Evolutionary conservation across 2,797 vertebrate genomes (phyloP), one percentile per base, ranked within the genome.

Genomic region (Syngnathus acus): DNA sequence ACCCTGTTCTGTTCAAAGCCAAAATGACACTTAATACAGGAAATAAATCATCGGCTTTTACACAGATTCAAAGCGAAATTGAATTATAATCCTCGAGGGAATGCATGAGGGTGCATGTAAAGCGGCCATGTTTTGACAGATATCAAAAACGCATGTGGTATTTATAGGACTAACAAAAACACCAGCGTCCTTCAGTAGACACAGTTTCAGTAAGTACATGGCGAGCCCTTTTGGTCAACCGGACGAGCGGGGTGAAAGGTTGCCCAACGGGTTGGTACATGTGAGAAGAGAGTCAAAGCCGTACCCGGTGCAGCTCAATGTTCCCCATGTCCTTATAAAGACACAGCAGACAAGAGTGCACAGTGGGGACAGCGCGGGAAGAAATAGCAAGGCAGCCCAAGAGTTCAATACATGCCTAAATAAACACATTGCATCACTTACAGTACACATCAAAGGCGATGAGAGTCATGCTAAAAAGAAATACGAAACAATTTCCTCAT

Each of bases 271-370:
- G 82, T 79, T 79, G 76, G 80, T 79, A 72, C 70, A 79, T 70
- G 62, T 71, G 59, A 73, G 19, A 47, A 64, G 83, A 73, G 78
- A 71, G 85, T 82, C 72, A 47, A 57, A 69, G 68, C 78, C 77
- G 54, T 67, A 77, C 80, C 80, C 76, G 67, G 79, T 50, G 64
- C 78, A 83, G 65, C 68, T 9, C 59, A 71, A 74, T 75, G 68
- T 78, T 40, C 67, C 69, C 81, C 70, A 83, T 84, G 75, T 67
- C 86, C 87, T 79, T 89, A 88, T 88, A 87, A 84, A 88, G 84
- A 80, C 61, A 78, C 26, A 77, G 54, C 72, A 58, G 65, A 57
- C 48, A 19, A 37, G 60, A 62, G 60, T 62, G 60, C 60, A 45
- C 60, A 26, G 40, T 45, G 21, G 21, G 60, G 60, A 51, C 62